Conservation (phyloP, 2,888 invertebrate genomes). For the Norana najaformis region DNA sequence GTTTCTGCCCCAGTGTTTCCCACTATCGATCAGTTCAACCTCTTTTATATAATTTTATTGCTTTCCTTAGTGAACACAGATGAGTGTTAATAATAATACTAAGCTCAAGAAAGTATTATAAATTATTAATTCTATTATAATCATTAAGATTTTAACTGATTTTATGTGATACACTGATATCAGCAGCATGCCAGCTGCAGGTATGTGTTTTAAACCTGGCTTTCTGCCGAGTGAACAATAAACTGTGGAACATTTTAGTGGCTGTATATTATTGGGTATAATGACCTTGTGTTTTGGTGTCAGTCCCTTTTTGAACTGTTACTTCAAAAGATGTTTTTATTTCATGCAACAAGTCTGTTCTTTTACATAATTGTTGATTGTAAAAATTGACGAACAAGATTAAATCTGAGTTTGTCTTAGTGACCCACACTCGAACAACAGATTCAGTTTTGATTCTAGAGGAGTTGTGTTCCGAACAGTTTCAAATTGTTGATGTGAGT, state of each 20-base stretch:
- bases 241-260: not conserved
- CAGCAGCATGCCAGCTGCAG: too few relatives aligned
- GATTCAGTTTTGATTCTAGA: not conserved
- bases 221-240: not conserved
- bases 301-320: too few relatives aligned
- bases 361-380: too few relatives aligned
- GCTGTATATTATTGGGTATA: too few relatives aligned
- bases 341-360: too few relatives aligned
- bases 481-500: not conserved
- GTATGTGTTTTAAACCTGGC: not conserved
- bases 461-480: not conserved
- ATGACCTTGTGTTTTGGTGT: too few relatives aligned
- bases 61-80: not conserved
- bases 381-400: too few relatives aligned
- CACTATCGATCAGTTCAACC: not conserved
- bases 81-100: not conserved
- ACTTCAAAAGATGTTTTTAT: too few relatives aligned
- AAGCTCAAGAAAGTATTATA: not conserved
- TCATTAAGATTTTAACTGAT: too few relatives aligned
- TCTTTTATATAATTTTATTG: not conserved
- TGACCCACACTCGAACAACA: too few relatives aligned
- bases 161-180: not conserved
- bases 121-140: not conserved
- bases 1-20: not conserved
- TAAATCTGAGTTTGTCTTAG: too few relatives aligned